These are phyloP conservation scores for Tetranychus truncatus DNA, from an alignment of 2,888 invertebrate species.

Conservation along the genomic window DNA sequence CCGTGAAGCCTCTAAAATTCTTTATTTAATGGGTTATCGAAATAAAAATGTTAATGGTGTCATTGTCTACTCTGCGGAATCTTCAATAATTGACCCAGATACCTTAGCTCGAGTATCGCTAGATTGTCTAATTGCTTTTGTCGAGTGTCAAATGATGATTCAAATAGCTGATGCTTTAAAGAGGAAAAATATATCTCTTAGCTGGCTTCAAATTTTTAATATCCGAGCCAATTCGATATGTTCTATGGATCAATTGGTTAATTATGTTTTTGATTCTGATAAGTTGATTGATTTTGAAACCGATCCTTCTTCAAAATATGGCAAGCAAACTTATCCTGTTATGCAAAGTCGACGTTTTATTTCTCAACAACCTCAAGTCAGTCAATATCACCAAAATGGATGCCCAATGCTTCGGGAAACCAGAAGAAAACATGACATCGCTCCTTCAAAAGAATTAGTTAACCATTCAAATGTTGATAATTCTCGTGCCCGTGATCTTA, in stretches of 20 bases:
- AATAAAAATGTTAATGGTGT: not conserved
- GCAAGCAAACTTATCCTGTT: not conserved
- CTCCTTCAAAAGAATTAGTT: not conserved
- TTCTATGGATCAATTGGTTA: constrained; percentile 6
- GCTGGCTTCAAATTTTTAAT: constrained; percentile 25
- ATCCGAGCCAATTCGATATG: not conserved
- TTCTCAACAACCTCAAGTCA: not conserved
- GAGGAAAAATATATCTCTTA: constrained; percentile 16
- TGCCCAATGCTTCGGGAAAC: not conserved
- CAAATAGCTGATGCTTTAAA: constrained; percentile 24
- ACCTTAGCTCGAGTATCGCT: constrained; percentile 56
- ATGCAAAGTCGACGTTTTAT: not conserved
- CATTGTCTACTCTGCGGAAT: constrained; percentile 36
- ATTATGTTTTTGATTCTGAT: constrained; percentile 18
- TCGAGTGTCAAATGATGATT: constrained; percentile 50
- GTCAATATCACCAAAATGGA: not conserved
- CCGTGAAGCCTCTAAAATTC: constrained; percentile 53
- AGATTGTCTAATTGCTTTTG: constrained; percentile 65
- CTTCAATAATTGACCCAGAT: constrained; percentile 58
- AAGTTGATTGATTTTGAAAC: constrained; percentile 14
- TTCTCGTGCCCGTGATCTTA: not conserved
- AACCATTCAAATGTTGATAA: not conserved
- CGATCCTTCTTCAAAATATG: not conserved
- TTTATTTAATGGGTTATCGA: constrained; percentile 60
- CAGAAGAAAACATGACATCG: not conserved